Evolutionary conservation across 2,113 vertebrate genomes (phyloP).

Genomic region (Pedionomus torquatus): DNA sequence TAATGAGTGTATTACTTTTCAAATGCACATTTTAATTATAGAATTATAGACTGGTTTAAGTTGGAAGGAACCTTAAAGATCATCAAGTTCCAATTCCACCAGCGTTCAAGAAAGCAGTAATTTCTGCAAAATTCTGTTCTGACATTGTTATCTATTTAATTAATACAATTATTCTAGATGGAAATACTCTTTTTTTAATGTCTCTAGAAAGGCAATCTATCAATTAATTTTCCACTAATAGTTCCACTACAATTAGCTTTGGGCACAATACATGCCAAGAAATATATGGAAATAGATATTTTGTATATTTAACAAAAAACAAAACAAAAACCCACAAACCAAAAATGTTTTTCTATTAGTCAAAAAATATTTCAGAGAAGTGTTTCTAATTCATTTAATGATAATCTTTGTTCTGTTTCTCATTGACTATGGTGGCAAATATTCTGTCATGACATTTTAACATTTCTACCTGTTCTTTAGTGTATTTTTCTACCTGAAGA

Average conservation of each 20-base stretch:
- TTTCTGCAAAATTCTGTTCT: neutral
- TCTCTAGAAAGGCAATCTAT: neutral
- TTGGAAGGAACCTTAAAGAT: neutral
- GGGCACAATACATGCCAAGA: neutral
- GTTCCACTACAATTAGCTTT: neutral
- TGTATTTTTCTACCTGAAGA: neutral
- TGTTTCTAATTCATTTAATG: neutral
- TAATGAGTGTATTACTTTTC: neutral
- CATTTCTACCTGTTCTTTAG: neutral
- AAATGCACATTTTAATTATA: neutral
- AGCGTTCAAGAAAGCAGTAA: neutral
- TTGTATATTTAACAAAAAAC: neutral
- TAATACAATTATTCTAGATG: neutral
- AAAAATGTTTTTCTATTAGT: fast-evolving
- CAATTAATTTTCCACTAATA: neutral
- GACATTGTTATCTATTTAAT: neutral
- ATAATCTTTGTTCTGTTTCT: neutral
- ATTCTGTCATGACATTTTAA: neutral
- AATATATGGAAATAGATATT: neutral
- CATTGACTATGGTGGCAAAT: neutral
- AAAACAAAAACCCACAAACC: too few species aligned
- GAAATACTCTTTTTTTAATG: neutral
- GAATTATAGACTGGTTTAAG: neutral
- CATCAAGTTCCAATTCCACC: neutral
- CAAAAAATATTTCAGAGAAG: fast-evolving